phyloP scores from a whole-genome alignment of 2,113 vertebrate species.

The Pseudorhombus dupliciocellatus region DNA sequence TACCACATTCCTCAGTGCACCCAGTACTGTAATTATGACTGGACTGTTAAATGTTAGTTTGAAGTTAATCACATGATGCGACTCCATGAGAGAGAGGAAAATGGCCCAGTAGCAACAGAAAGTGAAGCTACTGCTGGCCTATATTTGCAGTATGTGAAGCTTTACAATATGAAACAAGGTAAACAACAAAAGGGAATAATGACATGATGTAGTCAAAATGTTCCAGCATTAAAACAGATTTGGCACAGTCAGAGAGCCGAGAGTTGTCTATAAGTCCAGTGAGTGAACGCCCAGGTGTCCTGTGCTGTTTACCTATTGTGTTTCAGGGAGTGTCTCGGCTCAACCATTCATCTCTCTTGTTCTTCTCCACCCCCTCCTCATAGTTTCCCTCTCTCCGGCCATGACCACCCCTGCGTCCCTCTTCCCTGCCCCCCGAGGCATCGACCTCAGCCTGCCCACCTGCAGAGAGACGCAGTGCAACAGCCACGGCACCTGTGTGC shows the following conservation, averaged over 20 bases:
- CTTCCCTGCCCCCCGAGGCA: slow-evolving; percentile 25
- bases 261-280: no score
- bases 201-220: no score
- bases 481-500: slow-evolving; percentile 76
- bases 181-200: no score
- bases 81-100: no score
- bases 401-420: slow-evolving; percentile 24
- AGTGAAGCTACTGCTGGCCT: no score
- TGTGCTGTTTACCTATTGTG: slow-evolving; percentile 7
- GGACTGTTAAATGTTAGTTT: no score
- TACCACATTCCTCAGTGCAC: no score
- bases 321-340: slow-evolving; percentile 14
- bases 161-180: no score
- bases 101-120: no score
- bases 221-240: not conserved
- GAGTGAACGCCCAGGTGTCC: not conserved
- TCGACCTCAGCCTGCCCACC: slow-evolving; percentile 53
- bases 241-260: not conserved
- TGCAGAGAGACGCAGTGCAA: slow-evolving; percentile 80
- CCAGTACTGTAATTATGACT: no score
- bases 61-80: no score
- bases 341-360: not conserved
- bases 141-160: no score
- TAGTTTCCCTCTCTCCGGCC: not conserved
- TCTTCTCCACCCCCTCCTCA: not conserved